phyloP scores from a whole-genome alignment of 2,113 vertebrate genomes.

The Grammomys surdaster region DNA sequence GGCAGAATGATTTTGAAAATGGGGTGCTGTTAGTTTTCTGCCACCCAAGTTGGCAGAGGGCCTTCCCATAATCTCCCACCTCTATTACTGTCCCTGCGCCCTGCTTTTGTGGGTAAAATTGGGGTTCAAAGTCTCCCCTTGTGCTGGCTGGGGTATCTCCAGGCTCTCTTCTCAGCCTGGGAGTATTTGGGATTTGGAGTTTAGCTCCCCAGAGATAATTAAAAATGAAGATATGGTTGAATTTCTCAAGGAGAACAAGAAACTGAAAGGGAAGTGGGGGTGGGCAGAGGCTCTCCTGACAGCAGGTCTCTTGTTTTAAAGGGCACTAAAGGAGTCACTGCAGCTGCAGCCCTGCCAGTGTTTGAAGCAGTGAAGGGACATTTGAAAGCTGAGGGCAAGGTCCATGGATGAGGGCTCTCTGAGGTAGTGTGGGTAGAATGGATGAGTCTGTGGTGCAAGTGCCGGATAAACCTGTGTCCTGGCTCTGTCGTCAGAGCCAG shows the following conservation, averaged over 20 bases:
- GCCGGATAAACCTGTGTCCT: rapidly evolving
- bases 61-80: background rate
- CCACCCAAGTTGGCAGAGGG: background rate
- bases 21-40: background rate
- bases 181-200: background rate
- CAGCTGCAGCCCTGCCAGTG: background rate
- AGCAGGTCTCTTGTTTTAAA: background rate
- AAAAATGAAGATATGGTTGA: background rate
- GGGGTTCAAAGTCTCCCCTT: no score
- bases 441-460: background rate
- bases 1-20: background rate
- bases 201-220: background rate
- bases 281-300: background rate
- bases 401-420: background rate
- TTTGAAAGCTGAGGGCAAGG: background rate
- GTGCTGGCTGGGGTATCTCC: background rate
- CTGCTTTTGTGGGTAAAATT: background rate
- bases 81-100: background rate
- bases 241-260: background rate
- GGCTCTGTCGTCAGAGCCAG: background rate
- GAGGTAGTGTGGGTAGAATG: background rate
- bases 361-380: no score
- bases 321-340: background rate
- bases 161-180: background rate
- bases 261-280: rapidly evolving